Base-by-base conservation (phyloP, 2,888 invertebrate genomes). In the Aphelenchoides bicaudatus region DNA sequence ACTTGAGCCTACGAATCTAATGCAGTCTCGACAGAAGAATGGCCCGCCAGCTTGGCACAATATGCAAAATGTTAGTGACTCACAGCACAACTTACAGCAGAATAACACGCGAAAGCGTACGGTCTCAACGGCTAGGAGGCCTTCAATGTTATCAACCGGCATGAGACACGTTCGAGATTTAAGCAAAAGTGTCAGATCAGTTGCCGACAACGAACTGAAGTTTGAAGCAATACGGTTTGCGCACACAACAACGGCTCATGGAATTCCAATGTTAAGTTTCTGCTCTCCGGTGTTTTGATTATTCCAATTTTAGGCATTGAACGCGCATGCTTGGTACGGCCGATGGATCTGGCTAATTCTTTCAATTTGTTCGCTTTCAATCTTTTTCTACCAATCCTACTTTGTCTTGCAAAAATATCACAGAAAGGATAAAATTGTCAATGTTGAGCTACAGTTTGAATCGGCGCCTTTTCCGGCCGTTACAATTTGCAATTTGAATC, bases 381-480 rank as follows among this genome's bases (percentile, higher is more conserved):
- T 63, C 27, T 65, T 63, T 29, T 28, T 64, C 47, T 63, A 64
- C 28, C 66, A 72, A 30, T 63, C 65, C 34, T 47, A 53, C 8
- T 60, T 62, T 39, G 72, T 76, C 39, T 57, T 65, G 30, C 65
- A 67, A 6, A 76, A 75, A 59, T 76, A 63, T 51, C 56, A 65
- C 16, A 49, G 69, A 31, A 69, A 66, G 27, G 76, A 76, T 47
- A 76, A 74, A 59, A 75, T 76, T 52, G 74, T 75, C 47, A 70
- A 65, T 39, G 76, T 76, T 5, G 72, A 76, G 75, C 62, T 76
- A 21, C 67, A 72, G 63, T 76, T 76, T 58, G 75, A 72, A 21
- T 67, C 70, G 2, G 72, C 73, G 1, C 66, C 68, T 2, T 76
- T 76, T 57, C 76, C 76, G 1, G 73, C 74, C 6, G 68, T 76